phyloP scores from a whole-genome alignment of 2,797 vertebrate genomes.

The Mycteria americana region DNA sequence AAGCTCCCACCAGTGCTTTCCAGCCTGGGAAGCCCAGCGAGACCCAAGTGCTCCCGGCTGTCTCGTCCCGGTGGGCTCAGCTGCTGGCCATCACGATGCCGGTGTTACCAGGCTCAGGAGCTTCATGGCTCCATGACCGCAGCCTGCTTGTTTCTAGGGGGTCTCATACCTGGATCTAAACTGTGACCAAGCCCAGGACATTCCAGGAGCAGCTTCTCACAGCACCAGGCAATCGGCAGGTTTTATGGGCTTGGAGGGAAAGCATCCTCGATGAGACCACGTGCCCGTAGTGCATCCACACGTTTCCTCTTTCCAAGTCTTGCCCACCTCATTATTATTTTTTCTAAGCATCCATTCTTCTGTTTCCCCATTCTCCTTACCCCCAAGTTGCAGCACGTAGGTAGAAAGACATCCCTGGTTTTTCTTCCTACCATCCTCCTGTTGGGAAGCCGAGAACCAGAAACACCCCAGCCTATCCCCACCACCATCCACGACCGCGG shows the following conservation, averaged over 20 bases:
- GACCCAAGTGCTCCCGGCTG: background rate
- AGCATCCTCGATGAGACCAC: background rate
- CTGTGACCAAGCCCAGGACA: background rate
- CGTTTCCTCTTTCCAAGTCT: background rate
- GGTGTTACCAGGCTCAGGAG: background rate
- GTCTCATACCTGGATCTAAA: background rate
- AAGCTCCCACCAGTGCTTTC: background rate
- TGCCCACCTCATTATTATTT: background rate
- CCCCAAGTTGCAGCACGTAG: rapidly evolving
- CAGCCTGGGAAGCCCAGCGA: background rate
- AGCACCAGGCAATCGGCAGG: background rate
- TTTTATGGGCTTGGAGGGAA: background rate
- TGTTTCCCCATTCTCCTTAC: background rate
- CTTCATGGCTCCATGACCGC: background rate
- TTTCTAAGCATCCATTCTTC: background rate
- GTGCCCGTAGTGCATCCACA: background rate
- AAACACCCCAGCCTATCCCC: background rate
- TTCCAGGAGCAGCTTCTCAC: background rate
- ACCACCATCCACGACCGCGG: rapidly evolving
- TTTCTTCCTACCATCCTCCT: background rate
- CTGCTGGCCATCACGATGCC: background rate
- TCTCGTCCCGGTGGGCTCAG: rapidly evolving
- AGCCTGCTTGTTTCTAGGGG: background rate
- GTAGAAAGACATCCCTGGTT: background rate
- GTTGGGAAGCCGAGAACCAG: background rate